A percentile compares a stretch with the other conserved stretches of the same genome.
These are phyloP conservation scores for Cetonia aurata DNA, from an alignment of 2,888 invertebrate species.

Conservation along the genomic window DNA sequence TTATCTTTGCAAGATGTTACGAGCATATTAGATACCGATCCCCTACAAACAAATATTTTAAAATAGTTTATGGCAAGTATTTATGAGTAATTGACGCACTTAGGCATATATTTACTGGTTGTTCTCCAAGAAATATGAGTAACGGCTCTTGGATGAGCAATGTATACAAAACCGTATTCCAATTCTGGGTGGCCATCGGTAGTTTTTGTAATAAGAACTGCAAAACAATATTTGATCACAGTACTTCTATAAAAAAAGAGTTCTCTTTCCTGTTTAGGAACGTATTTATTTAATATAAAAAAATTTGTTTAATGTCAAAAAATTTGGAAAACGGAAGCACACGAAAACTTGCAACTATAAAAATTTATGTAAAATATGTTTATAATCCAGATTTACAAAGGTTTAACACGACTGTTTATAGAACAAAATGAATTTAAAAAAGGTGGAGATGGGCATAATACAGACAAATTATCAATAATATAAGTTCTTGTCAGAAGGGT, in stretches of 20 bases:
- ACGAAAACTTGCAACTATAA: no score
- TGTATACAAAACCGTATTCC: constrained; percentile 93
- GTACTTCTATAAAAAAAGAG: background rate
- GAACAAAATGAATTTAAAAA: no score
- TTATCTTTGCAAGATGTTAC: constrained; percentile 98
- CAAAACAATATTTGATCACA: constrained; percentile 54
- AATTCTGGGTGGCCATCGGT: constrained; percentile 75
- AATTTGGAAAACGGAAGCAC: no score
- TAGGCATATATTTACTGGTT: constrained; percentile 99
- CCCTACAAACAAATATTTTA: constrained; percentile 70
- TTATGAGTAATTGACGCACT: constrained; percentile 71
- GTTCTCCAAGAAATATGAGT: constrained; percentile 98
- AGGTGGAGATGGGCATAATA: no score
- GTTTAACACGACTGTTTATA: no score
- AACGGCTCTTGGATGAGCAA: constrained; percentile 96
- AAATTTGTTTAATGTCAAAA: no score
- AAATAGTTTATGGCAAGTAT: constrained; percentile 10
- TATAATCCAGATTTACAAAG: no score
- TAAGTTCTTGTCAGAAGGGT: no score
- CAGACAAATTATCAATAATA: no score
- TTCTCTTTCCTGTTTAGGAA: no score
- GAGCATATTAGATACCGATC: constrained; percentile 97
- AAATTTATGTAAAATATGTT: no score
- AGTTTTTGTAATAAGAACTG: constrained; percentile 82
- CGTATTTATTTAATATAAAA: background rate